Evolutionary conservation across 1,140 invertebrate genomes (phyloP), one percentile per base, ranked within the genome.

Genomic region (Sarcophaga bullata): DNA sequence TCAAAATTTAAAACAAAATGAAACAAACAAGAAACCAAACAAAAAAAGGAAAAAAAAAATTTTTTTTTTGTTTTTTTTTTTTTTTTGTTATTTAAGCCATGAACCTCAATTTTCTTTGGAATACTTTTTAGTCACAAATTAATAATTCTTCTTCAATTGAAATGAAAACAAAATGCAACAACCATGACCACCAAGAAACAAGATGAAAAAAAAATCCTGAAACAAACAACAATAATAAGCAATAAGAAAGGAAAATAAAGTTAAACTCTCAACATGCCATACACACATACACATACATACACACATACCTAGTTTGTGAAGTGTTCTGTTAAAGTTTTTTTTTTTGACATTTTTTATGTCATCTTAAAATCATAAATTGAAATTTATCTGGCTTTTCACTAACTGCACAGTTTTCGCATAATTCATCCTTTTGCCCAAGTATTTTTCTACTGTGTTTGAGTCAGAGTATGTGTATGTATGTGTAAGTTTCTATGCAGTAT

Each of bases 341-440:
- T 52, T 78, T n/a, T 50, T 6, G 50, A 25, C n/a, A 11, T 52
- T 78, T 78, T 78, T 78, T 52, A 49, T 78, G 75, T 13, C 75
- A 78, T 78, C 75, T 78, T 78, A 78, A 78, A 78, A 78, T 78
- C 75, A 78, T 78, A 78, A 78, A 78, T 78, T 78, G 75, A 78
- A 78, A 78, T 78, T 78, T 78, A 78, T 78, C 75, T 78, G 17
- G 75, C 48, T 50, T 78, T 78, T 78, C 49, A 78, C 8, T 19
- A 78, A 78, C 75, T 50, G 75, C 75, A 78, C 75, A 78, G 49
- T 50, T 50, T 50, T 50, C 49, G 48, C 75, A 78, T 78, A 78
- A 78, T n/a, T 78, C 62, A 50, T 50, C 46, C 15, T 48, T n/a
- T 76, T 49, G 3, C 17, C 17, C 4, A n/a, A 15, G 37, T 17